A percentile compares a stretch with the other conserved stretches of the same genome.
phyloP scores from a whole-genome alignment of 64 coral and sea anemone species.

The Actinia tenebrosa region DNA sequence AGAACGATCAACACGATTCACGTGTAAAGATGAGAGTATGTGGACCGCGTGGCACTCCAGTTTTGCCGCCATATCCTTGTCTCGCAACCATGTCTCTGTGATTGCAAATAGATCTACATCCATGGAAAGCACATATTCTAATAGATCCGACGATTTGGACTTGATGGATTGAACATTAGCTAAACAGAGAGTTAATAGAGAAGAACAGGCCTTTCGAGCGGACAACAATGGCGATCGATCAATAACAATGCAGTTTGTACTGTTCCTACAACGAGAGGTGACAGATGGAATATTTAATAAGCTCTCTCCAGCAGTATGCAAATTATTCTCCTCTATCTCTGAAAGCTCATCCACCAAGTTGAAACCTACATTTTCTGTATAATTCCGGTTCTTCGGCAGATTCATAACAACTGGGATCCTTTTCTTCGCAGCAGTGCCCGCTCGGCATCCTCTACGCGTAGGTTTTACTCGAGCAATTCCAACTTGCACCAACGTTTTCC shows the following conservation, averaged over 20 bases:
- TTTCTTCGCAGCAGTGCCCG: neutral
- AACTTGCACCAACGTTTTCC: neutral
- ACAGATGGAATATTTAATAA: slow-evolving; percentile 41
- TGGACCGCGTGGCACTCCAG: no score
- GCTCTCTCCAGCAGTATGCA: slow-evolving; percentile 20
- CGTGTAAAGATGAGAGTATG: no score
- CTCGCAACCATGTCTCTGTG: slow-evolving; percentile 48
- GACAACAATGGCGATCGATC: slow-evolving; percentile 1
- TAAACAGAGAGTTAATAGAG: neutral
- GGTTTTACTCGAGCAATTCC: slow-evolving; percentile 16
- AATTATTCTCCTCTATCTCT: slow-evolving; percentile 11
- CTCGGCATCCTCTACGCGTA: slow-evolving; percentile 24
- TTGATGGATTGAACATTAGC: neutral
- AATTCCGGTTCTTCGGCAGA: neutral
- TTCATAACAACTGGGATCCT: slow-evolving; percentile 13
- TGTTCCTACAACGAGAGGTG: slow-evolving; percentile 19
- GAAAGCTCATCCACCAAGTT: neutral
- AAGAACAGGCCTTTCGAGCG: neutral
- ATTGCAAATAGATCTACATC: slow-evolving; percentile 41
- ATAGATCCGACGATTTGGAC: neutral
- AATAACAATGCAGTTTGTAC: slow-evolving; percentile 11
- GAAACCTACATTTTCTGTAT: neutral
- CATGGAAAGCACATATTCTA: neutral
- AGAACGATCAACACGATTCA: neutral
- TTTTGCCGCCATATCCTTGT: slow-evolving; percentile 28